Conservation (phyloP, 2,797 vertebrate genomes). For the Vultur gryphus region DNA sequence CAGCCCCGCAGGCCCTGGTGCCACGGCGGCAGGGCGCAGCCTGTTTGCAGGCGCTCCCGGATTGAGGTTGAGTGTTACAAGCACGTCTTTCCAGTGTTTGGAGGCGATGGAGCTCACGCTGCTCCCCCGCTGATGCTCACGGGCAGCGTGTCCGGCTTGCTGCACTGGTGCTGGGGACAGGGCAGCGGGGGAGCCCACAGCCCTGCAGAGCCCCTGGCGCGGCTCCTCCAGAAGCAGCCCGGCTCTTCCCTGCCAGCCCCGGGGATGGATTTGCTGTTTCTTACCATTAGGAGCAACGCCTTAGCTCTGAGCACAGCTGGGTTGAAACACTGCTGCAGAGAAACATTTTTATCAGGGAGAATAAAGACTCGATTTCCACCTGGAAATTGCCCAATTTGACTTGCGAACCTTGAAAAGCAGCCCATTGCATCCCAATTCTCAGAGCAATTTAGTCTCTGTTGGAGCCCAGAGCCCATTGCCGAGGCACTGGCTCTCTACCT, state of each 20-base stretch:
- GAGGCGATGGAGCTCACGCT: not conserved
- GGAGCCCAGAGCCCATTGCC: not conserved
- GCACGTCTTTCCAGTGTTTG: fast-evolving
- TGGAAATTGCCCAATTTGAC: constrained; percentile 67
- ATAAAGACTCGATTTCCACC: constrained; percentile 66
- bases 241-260: not conserved
- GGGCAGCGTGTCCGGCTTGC: not conserved
- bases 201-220: not conserved
- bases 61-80: fast-evolving
- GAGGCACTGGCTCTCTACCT: not conserved
- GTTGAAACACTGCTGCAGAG: constrained; percentile 23
- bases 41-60: not conserved
- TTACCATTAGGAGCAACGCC: not conserved
- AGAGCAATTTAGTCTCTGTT: constrained; percentile 61
- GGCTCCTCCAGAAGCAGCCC: not conserved
- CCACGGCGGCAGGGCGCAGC: not conserved
- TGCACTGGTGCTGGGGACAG: not conserved
- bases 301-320: constrained; percentile 43
- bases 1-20: not conserved
- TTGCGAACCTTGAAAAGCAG: constrained; percentile 38
- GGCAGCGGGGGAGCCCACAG: not conserved
- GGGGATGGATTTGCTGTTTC: not conserved
- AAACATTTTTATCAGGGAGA: constrained; percentile 64
- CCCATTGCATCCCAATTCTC: constrained; percentile 37
- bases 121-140: not conserved